Percentiles rank a stretch among this genome's conserved stretches.
phyloP scores from a whole-genome alignment of 64 coral and sea anemone genomes.

The Dendronephthya gigantea region DNA sequence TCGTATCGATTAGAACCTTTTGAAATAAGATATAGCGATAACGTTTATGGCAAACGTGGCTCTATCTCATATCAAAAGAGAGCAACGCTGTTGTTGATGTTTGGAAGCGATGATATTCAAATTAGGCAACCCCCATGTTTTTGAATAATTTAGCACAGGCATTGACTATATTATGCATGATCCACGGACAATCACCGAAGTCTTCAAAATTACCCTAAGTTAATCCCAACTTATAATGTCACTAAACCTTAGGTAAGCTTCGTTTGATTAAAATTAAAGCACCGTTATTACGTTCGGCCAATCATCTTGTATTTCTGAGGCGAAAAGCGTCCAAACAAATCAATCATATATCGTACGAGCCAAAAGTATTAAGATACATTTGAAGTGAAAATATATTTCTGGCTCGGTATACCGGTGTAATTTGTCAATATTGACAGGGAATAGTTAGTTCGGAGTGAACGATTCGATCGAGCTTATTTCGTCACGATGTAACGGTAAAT shows the following conservation, averaged over 20 bases:
- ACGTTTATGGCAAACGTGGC: neutral
- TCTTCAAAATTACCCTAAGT: neutral
- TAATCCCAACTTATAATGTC: neutral
- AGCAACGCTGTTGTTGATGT: slow-evolving; percentile 13
- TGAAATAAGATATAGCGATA: neutral
- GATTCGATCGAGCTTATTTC: too few species aligned
- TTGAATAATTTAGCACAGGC: neutral
- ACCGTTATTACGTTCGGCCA: neutral
- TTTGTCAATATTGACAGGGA: neutral
- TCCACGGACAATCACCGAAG: neutral
- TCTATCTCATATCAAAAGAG: neutral
- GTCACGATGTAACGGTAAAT: too few species aligned
- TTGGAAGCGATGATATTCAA: neutral
- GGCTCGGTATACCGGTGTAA: too few species aligned
- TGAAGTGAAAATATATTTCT: neutral
- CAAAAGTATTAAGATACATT: neutral
- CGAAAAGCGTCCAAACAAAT: neutral
- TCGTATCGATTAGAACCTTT: neutral
- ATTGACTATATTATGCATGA: neutral
- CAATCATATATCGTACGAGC: neutral
- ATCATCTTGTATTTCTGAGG: neutral
- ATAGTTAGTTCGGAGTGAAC: neutral
- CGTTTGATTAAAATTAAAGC: neutral
- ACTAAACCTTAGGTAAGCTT: neutral
- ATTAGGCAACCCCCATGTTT: neutral